phyloP scores from a whole-genome alignment of 2,888 invertebrate genomes.

The Sisyra terminalis region DNA sequence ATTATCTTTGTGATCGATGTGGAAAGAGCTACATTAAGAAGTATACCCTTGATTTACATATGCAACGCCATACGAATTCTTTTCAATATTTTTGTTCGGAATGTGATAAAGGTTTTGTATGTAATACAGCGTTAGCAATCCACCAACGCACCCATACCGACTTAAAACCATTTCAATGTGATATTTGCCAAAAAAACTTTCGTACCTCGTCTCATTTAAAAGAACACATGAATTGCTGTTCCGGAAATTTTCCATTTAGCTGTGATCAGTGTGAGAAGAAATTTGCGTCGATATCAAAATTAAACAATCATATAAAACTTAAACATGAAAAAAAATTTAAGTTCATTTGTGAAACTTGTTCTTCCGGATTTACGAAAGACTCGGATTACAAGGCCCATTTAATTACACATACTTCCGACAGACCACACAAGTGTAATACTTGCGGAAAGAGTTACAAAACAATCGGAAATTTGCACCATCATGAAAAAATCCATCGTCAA shows the following conservation, averaged over 20 bases:
- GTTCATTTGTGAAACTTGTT: conserved; percentile 25
- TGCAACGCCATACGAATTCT: conserved; percentile 9
- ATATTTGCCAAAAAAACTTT: conserved; percentile 21
- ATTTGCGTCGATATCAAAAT: conserved; percentile 22
- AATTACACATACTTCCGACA: conserved; percentile 24
- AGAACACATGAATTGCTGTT: conserved; percentile 24
- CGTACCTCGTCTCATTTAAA: conserved; percentile 21
- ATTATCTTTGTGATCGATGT: conserved; percentile 23
- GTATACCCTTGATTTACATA: conserved; percentile 9
- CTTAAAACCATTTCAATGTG: conserved; percentile 18
- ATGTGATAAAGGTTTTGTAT: conserved; percentile 7
- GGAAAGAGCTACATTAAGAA: conserved; percentile 18
- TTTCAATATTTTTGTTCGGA: conserved; percentile 12
- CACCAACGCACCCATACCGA: conserved; percentile 13
- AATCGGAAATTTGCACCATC: conserved; percentile 25
- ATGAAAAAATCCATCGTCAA: conserved; percentile 22
- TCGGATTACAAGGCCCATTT: conserved; percentile 26
- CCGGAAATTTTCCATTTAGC: conserved; percentile 20
- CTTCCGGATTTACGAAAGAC: conserved; percentile 24
- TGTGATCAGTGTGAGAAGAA: conserved; percentile 23
- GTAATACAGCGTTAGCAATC: conserved; percentile 6
- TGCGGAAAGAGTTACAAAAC: conserved; percentile 26
- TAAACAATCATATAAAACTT: conserved; percentile 23
- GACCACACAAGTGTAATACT: conserved; percentile 22
- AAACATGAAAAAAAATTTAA: conserved; percentile 26